A percentile compares a stretch with the other conserved stretches of the same genome.
These are phyloP conservation scores for Philereme transversata DNA, from an alignment of 2,888 invertebrate species.

Conservation along the genomic window DNA sequence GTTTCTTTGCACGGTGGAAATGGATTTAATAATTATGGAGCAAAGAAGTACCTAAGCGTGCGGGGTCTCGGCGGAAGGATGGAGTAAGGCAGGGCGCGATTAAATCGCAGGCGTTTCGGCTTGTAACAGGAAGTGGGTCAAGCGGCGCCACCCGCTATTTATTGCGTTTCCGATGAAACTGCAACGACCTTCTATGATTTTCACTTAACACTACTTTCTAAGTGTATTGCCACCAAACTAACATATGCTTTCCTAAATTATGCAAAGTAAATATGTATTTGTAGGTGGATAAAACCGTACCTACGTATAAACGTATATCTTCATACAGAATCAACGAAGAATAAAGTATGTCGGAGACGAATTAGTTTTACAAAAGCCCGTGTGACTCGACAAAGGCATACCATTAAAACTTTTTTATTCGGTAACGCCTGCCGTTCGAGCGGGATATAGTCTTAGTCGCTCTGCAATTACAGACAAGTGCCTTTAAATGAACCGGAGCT, in stretches of 20 bases:
- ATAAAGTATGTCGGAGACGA: slow-evolving; percentile 42
- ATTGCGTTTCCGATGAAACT: slow-evolving; percentile 78
- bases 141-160: slow-evolving; percentile 79
- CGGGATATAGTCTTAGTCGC: slow-evolving; percentile 76
- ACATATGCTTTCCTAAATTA: not conserved
- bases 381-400: slow-evolving; percentile 61
- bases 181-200: slow-evolving; percentile 65
- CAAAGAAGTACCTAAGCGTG: slow-evolving; percentile 69
- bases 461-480: slow-evolving; percentile 83
- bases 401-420: slow-evolving; percentile 80
- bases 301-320: too few relatives aligned
- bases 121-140: slow-evolving; percentile 82
- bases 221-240: slow-evolving; percentile 22
- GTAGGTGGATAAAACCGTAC: too few relatives aligned
- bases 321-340: slow-evolving; percentile 1
- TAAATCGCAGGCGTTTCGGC: slow-evolving; percentile 82
- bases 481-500: slow-evolving; percentile 81
- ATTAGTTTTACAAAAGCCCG: slow-evolving; percentile 47
- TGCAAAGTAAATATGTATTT: not conserved
- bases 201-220: slow-evolving; percentile 29
- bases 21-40: slow-evolving; percentile 79
- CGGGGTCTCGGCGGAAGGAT: slow-evolving; percentile 73
- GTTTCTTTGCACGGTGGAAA: slow-evolving; percentile 67
- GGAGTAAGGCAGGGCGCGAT: slow-evolving; percentile 75
- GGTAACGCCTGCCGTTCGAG: slow-evolving; percentile 68